Evolutionary conservation across 2,888 invertebrate species (phyloP).

Genomic region (Calliscelio sp.): DNA sequence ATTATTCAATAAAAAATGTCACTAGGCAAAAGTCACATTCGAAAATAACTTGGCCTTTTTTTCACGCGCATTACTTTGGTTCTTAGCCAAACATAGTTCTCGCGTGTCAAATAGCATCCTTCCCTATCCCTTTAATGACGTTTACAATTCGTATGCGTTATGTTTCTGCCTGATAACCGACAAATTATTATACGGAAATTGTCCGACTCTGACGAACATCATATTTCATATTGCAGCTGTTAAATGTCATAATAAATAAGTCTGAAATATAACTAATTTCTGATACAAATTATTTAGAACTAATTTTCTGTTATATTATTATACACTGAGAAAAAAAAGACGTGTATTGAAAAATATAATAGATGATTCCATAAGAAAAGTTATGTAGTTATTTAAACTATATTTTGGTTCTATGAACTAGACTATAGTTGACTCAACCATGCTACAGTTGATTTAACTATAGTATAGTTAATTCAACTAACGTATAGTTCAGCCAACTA

Average conservation of each 20-base stretch:
- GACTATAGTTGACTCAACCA: too few relatives aligned
- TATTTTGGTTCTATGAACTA: too few relatives aligned
- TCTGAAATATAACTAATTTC: too few relatives aligned
- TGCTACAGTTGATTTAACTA: too few relatives aligned
- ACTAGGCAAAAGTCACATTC: slow-evolving; percentile 22
- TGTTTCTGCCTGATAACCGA: slow-evolving; percentile 40
- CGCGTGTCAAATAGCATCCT: slow-evolving; percentile 39
- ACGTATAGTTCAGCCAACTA: too few relatives aligned
- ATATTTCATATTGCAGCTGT: neutral
- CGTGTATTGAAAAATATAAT: too few relatives aligned
- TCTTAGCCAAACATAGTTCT: slow-evolving; percentile 24
- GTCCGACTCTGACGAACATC: neutral
- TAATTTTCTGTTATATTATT: too few relatives aligned
- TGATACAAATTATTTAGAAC: too few relatives aligned
- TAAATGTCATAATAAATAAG: neutral
- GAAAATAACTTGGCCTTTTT: slow-evolving; percentile 3
- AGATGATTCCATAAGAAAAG: too few relatives aligned
- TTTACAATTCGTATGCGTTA: slow-evolving; percentile 15
- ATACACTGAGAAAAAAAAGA: too few relatives aligned
- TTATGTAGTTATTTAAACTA: too few relatives aligned
- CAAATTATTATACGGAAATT: slow-evolving; percentile 40
- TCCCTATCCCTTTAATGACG: slow-evolving; percentile 32
- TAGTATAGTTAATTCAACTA: too few relatives aligned
- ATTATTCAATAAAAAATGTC: slow-evolving; percentile 53
- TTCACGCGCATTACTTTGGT: slow-evolving; percentile 23